phyloP scores from a whole-genome alignment of 2,113 vertebrate genomes.

The Herpailurus yagouaroundi region DNA sequence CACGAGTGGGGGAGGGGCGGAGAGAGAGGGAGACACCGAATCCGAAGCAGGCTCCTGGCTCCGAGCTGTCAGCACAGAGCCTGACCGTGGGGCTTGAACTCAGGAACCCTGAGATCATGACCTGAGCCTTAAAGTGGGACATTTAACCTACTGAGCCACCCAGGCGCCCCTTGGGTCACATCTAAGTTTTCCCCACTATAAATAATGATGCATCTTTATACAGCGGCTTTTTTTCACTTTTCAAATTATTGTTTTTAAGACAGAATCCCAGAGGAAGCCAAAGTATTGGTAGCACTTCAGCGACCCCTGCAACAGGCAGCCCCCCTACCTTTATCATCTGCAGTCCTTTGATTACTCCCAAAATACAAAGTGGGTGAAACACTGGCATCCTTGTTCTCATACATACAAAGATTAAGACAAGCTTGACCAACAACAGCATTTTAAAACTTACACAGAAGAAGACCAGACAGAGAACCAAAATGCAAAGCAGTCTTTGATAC shows the following conservation, averaged over 20 bases:
- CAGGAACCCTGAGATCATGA: no score
- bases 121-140: no score
- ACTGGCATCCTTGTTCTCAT: neutral
- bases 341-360: neutral
- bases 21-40: no score
- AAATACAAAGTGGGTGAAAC: neutral
- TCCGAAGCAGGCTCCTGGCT: no score
- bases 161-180: neutral
- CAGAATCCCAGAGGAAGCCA: slow-evolving; percentile 1
- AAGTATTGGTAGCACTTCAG: neutral
- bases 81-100: no score
- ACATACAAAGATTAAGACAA: neutral
- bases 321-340: neutral
- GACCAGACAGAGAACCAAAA: slow-evolving; percentile 16
- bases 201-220: neutral
- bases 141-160: no score
- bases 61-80: no score
- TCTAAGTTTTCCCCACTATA: neutral
- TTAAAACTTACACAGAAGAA: neutral
- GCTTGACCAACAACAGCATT: neutral
- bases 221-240: neutral
- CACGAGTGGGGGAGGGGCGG: no score
- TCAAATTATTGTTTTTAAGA: slow-evolving; percentile 20
- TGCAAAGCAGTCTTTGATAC: neutral
- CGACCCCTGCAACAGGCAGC: neutral